Base-by-base conservation (phyloP, 2,797 vertebrate species). In the Cynodonichthys magdalenae region DNA sequence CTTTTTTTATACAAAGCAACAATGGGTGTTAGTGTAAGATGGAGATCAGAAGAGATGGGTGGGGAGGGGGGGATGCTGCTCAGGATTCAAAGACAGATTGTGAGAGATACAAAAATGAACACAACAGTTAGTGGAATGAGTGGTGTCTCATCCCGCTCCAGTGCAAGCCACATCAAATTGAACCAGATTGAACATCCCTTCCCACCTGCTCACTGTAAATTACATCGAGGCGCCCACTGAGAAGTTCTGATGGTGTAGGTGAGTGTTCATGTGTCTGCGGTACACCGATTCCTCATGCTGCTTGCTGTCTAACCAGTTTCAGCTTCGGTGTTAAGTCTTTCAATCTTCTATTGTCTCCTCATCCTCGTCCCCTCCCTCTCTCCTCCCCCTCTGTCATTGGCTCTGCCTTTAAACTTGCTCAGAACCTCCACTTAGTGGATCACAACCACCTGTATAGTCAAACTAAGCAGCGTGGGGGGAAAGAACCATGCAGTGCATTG, bases 171-270 rank as follows among this genome's bases (percentile, higher is more conserved):
- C 90, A 89, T 90, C 86, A 89, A 83, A 92, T 88, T 86, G 86
- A 86, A 91, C 88, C 82, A 89, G 84, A 91, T 85, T 82, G 84
- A 89, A 91, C 87, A 85, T 86, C 85, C 74, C 86, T 88, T 79
- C 79, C 85, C 87, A 91, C 87, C 87, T 89, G 88, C 81, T 89
- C 78, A 86, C 86, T 87, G 80, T 86, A 90, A 86, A 90, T 91
- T 87, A 86, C 85, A 88, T 75, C 5, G 67, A 70, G 77, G 81
- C 77, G 53, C 84, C 83, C 74, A 76, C 71, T 79, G 83, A 86
- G 86, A 80, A 73, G 57, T 71, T 77, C 73, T 73, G 80, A 85
- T 74, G 69, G 75, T 24, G 66, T 75, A 53, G 14, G 70, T 58
- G 82, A 62, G 49, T 34, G 51, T 73, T 65, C 73, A 67, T 69